Percentiles rank a stretch among this genome's conserved stretches.
Evolutionary conservation across 1,140 invertebrate genomes (phyloP).

Genomic region (Druon quercuslanigerum): DNA sequence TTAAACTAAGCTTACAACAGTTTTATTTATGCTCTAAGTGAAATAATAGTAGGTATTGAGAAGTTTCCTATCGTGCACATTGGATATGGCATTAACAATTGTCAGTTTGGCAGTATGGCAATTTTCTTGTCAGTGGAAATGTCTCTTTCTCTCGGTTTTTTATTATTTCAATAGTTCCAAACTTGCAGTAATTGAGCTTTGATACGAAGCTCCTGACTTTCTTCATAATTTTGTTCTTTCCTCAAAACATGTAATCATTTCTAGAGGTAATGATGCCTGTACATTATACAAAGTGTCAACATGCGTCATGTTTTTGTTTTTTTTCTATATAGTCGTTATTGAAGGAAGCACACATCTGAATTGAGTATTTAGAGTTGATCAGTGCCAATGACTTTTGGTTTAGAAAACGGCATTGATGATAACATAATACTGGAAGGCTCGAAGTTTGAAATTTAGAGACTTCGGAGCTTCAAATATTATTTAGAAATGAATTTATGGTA

Average conservation of each 20-base stretch:
- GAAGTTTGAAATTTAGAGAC: conserved; percentile 3
- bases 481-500: background rate
- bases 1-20: conserved; percentile 68
- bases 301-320: conserved; percentile 34
- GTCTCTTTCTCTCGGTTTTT: conserved; percentile 48
- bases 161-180: conserved; percentile 39
- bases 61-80: conserved; percentile 72
- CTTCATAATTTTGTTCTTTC: background rate
- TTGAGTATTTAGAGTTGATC: conserved; percentile 37
- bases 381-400: background rate
- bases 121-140: conserved; percentile 66
- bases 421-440: conserved; percentile 6
- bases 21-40: conserved; percentile 69
- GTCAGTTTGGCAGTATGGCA: conserved; percentile 76
- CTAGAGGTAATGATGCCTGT: conserved; percentile 18
- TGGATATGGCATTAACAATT: conserved; percentile 70
- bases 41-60: conserved; percentile 70
- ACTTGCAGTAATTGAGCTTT: conserved; percentile 46
- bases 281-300: conserved; percentile 24
- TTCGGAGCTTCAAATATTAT: conserved; percentile 2
- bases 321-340: conserved; percentile 39
- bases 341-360: conserved; percentile 54
- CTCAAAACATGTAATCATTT: conserved; percentile 34
- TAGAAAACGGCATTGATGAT: background rate
- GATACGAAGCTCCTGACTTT: conserved; percentile 14